Evolutionary conservation across 2,113 vertebrate species (phyloP).

Genomic region (Ctenodactylus gundi): DNA sequence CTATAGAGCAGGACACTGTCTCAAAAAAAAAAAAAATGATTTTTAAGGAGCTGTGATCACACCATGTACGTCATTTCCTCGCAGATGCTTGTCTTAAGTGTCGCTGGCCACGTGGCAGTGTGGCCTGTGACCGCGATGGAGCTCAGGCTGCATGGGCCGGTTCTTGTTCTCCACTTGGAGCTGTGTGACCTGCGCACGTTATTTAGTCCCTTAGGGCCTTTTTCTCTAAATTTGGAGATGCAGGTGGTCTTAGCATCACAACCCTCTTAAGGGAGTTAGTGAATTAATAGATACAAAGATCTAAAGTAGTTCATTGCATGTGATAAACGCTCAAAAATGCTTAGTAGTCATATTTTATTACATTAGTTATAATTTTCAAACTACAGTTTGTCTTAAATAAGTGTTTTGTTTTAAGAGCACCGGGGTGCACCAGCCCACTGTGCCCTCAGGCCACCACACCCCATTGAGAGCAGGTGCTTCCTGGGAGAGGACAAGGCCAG

Average conservation of each 20-base stretch:
- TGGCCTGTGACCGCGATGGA: not conserved
- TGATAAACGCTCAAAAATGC: slow-evolving; percentile 4
- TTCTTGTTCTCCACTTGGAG: not conserved
- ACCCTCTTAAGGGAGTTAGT: not conserved
- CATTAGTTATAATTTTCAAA: slow-evolving; percentile 1
- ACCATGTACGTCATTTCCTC: not conserved
- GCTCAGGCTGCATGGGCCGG: not conserved
- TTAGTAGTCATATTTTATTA: not conserved
- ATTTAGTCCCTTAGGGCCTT: not conserved
- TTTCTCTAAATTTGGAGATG: not conserved
- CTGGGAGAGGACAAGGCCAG: slow-evolving; percentile 84
- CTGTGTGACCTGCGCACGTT: not conserved
- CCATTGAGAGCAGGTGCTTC: slow-evolving; percentile 85
- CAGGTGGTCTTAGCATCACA: not conserved
- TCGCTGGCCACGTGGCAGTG: not conserved
- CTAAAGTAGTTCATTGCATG: not conserved
- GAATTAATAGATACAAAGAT: not conserved
- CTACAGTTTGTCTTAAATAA: too few relatives aligned
- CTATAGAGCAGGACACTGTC: too few relatives aligned
- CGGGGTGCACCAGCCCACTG: not conserved
- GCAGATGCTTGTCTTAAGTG: not conserved
- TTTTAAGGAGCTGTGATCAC: not conserved
- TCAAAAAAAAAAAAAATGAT: too few relatives aligned
- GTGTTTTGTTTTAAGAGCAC: too few relatives aligned
- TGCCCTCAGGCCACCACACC: too few relatives aligned